Evolutionary conservation across 2,888 invertebrate species (phyloP).

Genomic region (Pachymerium ferrugineum): DNA sequence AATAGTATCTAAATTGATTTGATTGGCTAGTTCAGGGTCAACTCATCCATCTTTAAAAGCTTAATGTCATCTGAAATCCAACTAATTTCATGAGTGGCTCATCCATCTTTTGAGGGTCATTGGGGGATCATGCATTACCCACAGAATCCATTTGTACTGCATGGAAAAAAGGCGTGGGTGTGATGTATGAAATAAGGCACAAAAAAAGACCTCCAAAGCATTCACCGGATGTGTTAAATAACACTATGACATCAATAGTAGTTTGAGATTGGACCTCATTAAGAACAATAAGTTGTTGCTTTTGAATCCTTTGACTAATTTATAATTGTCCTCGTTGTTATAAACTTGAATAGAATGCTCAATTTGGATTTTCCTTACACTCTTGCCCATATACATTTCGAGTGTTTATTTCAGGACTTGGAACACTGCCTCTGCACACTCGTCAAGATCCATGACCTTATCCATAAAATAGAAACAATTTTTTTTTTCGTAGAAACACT

Average conservation of each 20-base stretch:
- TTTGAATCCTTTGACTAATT: too few relatives aligned
- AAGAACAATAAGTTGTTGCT: too few relatives aligned
- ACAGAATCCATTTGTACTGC: background rate
- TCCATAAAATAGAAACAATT: background rate
- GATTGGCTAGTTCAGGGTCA: constrained; percentile 7
- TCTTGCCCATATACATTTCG: too few relatives aligned
- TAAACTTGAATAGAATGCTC: background rate
- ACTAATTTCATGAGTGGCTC: background rate
- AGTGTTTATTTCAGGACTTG: background rate
- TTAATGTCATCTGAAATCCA: background rate
- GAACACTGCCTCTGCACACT: background rate
- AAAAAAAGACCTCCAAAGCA: background rate
- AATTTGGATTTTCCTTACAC: too few relatives aligned
- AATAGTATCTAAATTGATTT: background rate
- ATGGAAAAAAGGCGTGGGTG: background rate
- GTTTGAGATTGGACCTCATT: background rate
- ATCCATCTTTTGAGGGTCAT: background rate
- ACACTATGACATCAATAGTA: background rate
- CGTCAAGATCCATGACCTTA: background rate
- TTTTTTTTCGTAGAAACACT: too few relatives aligned
- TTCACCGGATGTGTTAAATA: constrained; percentile 1
- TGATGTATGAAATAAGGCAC: background rate
- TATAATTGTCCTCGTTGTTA: background rate
- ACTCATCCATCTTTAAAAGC: background rate
- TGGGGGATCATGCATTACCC: background rate